phyloP scores from a whole-genome alignment of 2,113 vertebrate species.

The Ammodramus savannarum region DNA sequence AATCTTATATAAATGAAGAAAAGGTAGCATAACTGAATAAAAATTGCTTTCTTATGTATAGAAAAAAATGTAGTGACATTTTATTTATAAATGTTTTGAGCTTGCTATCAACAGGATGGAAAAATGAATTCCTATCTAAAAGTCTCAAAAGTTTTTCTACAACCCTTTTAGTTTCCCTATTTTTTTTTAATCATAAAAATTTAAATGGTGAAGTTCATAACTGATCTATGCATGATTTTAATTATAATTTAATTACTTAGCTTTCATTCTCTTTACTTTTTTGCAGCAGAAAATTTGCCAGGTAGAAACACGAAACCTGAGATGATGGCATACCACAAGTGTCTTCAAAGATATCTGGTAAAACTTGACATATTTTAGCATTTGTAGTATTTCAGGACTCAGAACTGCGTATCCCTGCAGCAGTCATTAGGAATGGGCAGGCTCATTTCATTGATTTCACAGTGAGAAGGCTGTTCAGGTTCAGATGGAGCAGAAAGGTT shows the following conservation, averaged over 20 bases:
- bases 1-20: background rate
- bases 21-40: background rate
- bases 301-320: background rate
- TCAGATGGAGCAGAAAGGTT: slow-evolving; percentile 50
- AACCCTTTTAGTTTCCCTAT: background rate
- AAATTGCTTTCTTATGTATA: background rate
- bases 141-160: background rate
- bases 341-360: background rate
- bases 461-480: background rate
- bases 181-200: background rate
- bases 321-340: background rate
- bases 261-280: background rate
- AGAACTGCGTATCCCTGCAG: background rate
- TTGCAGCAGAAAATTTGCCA: background rate
- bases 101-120: background rate
- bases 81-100: background rate
- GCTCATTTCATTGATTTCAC: slow-evolving; percentile 7
- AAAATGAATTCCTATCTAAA: background rate
- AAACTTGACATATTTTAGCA: background rate
- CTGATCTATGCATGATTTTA: background rate
- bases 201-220: background rate
- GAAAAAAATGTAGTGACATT: background rate
- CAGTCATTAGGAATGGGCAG: background rate
- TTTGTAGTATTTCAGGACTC: background rate
- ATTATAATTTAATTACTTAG: background rate